Conservation (phyloP, 2,113 vertebrate species). For the Laterallus jamaicensis region DNA sequence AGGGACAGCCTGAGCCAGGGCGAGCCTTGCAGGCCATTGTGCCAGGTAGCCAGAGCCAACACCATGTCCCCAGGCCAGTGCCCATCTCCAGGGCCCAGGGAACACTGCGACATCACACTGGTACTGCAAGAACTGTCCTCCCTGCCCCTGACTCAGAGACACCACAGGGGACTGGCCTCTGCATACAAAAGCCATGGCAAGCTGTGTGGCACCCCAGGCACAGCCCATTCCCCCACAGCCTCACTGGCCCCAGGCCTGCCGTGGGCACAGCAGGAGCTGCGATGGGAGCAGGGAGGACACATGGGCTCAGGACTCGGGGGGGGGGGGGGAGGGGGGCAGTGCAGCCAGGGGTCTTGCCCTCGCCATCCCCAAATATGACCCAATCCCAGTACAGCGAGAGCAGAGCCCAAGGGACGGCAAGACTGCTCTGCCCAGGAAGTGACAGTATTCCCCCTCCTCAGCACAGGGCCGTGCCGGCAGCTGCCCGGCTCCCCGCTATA, state of each 20-base stretch:
- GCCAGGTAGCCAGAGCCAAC: background rate
- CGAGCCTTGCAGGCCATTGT: accelerated
- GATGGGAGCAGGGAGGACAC: accelerated
- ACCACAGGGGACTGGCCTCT: background rate
- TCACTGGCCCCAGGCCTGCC: accelerated
- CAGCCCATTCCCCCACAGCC: accelerated
- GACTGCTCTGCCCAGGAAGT: background rate
- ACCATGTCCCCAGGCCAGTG: background rate
- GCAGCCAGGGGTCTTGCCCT: background rate
- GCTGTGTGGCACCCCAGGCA: background rate
- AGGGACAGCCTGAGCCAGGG: background rate
- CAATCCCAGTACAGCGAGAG: background rate
- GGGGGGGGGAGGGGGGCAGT: background rate
- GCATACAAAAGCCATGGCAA: accelerated
- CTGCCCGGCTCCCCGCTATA: background rate
- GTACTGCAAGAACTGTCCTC: accelerated
- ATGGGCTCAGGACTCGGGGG: accelerated
- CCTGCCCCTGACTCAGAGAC: background rate
- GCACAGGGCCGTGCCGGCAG: background rate
- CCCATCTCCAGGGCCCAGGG: background rate
- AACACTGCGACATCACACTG: background rate
- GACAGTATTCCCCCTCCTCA: accelerated
- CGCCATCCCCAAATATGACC: background rate
- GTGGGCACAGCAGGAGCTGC: accelerated
- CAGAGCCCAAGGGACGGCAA: accelerated